These are phyloP conservation scores for Pangasianodon gigas DNA, from an alignment of 2,113 vertebrate genomes.

Conservation along the genomic window DNA sequence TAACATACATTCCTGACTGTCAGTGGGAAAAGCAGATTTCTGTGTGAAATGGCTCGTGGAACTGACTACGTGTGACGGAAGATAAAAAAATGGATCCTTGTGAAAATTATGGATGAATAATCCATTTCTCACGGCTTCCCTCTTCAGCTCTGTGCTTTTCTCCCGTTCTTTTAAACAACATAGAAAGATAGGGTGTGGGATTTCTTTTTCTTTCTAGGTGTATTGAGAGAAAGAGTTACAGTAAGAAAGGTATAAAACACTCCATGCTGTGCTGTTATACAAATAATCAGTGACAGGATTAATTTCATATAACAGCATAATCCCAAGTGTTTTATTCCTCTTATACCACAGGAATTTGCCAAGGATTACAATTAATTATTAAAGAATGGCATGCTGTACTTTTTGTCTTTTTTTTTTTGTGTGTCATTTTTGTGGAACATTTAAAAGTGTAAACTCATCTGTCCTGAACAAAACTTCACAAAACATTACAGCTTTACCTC, in stretches of 20 bases:
- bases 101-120: neutral
- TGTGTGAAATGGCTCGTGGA: neutral
- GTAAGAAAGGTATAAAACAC: neutral
- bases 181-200: neutral
- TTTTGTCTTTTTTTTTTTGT: neutral
- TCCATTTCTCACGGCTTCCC: neutral
- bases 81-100: neutral
- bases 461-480: neutral
- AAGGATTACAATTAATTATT: neutral
- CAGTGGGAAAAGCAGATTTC: slow-evolving; percentile 25
- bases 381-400: neutral
- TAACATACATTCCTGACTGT: neutral
- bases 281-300: neutral
- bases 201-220: neutral
- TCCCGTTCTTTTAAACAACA: neutral
- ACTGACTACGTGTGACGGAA: neutral
- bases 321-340: neutral
- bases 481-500: too few relatives aligned
- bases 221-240: neutral
- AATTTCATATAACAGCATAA: neutral
- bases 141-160: neutral
- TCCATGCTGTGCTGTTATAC: neutral
- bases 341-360: neutral
- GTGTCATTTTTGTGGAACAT: neutral
- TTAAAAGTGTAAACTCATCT: too few relatives aligned